Percentiles rank a stretch among this genome's conserved stretches.
phyloP scores from a whole-genome alignment of 2,797 vertebrate species.

The Nasua narica region DNA sequence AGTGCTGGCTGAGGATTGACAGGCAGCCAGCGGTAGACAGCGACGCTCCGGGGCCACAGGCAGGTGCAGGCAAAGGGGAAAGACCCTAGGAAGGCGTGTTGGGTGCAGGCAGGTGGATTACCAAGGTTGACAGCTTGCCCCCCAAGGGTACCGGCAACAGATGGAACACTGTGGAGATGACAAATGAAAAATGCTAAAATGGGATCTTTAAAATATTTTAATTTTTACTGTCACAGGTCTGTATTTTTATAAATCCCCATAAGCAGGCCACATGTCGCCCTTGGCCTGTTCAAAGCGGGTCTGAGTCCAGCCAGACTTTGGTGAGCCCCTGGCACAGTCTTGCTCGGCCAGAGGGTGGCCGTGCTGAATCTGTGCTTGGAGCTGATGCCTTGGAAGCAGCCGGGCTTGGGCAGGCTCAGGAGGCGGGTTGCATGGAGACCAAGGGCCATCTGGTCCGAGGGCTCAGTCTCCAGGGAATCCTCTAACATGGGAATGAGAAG shows the following conservation, averaged over 20 bases:
- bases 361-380: background rate
- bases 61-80: background rate
- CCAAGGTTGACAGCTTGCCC: background rate
- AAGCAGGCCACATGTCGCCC: background rate
- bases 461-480: background rate
- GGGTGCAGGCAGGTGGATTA: accelerated
- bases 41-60: background rate
- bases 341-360: background rate
- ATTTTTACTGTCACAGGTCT: background rate
- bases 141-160: no score
- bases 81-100: background rate
- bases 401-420: background rate
- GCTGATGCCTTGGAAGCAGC: background rate
- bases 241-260: background rate
- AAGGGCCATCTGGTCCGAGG: background rate
- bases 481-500: accelerated
- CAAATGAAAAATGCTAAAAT: background rate
- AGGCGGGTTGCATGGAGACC: no score
- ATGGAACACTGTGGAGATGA: background rate
- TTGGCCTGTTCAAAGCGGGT: background rate
- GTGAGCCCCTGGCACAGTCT: background rate
- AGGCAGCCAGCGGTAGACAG: background rate
- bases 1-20: background rate
- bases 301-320: background rate
- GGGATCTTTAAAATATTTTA: background rate